A percentile compares a stretch with the other conserved stretches of the same genome.
Conservation (phyloP, 1,140 invertebrate genomes). For the Platorchestia sp. region DNA sequence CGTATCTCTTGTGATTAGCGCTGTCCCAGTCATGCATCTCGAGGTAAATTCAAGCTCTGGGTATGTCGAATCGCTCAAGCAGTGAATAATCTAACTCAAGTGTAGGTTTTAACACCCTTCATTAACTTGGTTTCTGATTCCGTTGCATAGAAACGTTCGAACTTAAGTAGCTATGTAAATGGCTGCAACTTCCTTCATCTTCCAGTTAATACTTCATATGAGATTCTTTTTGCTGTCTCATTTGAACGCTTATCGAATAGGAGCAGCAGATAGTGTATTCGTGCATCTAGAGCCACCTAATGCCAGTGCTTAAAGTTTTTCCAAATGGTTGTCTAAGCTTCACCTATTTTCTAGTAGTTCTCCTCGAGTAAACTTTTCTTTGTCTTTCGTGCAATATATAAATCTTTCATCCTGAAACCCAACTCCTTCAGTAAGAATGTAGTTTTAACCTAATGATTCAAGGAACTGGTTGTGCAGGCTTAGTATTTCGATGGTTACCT, state of each 20-base stretch:
- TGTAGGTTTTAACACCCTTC: not conserved
- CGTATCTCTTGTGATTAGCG: not conserved
- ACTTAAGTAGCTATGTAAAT: not conserved
- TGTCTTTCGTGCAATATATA: not conserved
- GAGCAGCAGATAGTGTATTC: not conserved
- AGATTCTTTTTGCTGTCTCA: not conserved
- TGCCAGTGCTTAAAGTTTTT: not conserved
- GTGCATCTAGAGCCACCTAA: not conserved
- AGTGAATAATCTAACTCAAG: not conserved
- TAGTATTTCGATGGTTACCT: not conserved
- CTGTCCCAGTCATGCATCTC: not conserved
- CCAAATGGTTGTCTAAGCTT: not conserved
- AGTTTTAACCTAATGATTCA: not conserved
- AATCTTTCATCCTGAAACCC: not conserved
- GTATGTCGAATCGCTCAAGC: not conserved
- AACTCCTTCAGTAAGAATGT: not conserved
- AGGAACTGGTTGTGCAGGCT: not conserved
- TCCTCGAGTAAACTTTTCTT: not conserved
- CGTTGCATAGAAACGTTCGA: not conserved
- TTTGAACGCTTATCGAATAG: not conserved
- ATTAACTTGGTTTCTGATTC: not conserved
- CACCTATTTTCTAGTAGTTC: not conserved
- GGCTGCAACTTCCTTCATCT: not conserved
- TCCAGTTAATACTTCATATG: not conserved
- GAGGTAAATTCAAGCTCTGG: not conserved